Percentiles rank a stretch among this genome's conserved stretches.
These are phyloP conservation scores for Chionomys nivalis DNA, from an alignment of 2,113 vertebrate species.

Conservation along the genomic window DNA sequence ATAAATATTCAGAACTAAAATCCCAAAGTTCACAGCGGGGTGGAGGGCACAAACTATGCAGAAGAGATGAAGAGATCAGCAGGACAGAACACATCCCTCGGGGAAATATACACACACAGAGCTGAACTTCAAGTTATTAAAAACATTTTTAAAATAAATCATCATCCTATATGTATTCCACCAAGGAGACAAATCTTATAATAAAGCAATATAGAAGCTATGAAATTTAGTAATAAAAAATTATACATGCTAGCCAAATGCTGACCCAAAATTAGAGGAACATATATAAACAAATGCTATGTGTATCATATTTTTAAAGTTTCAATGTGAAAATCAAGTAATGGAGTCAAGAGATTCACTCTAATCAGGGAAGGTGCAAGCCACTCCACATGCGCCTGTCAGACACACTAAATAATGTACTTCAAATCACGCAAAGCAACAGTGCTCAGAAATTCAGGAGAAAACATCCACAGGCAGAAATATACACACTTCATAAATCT, in stretches of 20 bases:
- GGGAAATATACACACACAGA: not conserved
- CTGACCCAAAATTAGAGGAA: not conserved
- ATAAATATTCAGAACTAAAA: conserved; percentile 63
- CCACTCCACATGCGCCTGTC: not conserved
- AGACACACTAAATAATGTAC: not conserved
- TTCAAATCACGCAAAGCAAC: not conserved
- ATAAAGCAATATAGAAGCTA: not conserved
- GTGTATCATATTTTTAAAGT: not conserved
- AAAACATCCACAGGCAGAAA: not conserved
- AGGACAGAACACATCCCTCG: not conserved
- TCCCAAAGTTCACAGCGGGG: not conserved
- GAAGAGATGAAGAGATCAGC: not conserved
- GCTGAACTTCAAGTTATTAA: conserved; percentile 9
- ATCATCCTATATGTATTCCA: not conserved
- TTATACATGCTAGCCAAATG: conserved; percentile 2
- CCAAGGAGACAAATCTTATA: not conserved
- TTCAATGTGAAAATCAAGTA: conserved; percentile 24
- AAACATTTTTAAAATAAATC: not conserved
- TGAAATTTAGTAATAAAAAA: conserved; percentile 38
- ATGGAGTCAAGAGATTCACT: not conserved
- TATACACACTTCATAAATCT: not conserved
- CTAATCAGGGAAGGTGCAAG: not conserved
- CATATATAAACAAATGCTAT: not conserved
- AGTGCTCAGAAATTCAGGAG: not conserved
- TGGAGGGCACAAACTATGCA: not conserved